These are phyloP conservation scores for Poecilus cupreus DNA, from an alignment of 2,888 invertebrate species.

Conservation along the genomic window DNA sequence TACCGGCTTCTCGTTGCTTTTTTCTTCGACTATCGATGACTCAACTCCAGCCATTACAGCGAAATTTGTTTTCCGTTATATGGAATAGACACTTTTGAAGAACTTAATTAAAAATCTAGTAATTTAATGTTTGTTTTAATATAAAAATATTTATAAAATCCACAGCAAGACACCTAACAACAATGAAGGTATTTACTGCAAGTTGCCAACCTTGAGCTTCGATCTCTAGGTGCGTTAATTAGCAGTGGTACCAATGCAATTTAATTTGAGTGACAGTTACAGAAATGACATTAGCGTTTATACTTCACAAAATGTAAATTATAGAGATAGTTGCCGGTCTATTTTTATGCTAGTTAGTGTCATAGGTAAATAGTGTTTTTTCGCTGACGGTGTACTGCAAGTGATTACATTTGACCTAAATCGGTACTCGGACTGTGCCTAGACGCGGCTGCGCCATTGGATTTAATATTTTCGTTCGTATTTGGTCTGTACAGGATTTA, in stretches of 20 bases:
- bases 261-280: slow-evolving; percentile 49
- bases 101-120: neutral
- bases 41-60: slow-evolving; percentile 79
- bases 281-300: slow-evolving; percentile 47
- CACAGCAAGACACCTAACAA: slow-evolving; percentile 9
- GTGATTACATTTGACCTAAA: slow-evolving; percentile 57
- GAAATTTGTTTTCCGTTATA: neutral
- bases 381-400: slow-evolving; percentile 10
- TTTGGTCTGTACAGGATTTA: slow-evolving; percentile 48
- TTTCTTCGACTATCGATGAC: slow-evolving; percentile 88
- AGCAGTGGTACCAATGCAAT: slow-evolving; percentile 51
- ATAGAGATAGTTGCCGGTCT: slow-evolving; percentile 51
- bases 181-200: slow-evolving; percentile 36
- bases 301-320: slow-evolving; percentile 42
- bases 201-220: slow-evolving; percentile 40
- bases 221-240: slow-evolving; percentile 39
- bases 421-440: slow-evolving; percentile 52
- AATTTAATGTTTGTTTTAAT: neutral
- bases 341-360: slow-evolving; percentile 47
- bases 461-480: slow-evolving; percentile 52
- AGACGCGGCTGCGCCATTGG: slow-evolving; percentile 57
- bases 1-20: slow-evolving; percentile 83
- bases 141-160: neutral
- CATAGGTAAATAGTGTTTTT: slow-evolving; percentile 35
- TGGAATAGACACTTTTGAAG: neutral